Conservation (phyloP, 2,888 invertebrate species). For the Euspilapteryx auroguttella region DNA sequence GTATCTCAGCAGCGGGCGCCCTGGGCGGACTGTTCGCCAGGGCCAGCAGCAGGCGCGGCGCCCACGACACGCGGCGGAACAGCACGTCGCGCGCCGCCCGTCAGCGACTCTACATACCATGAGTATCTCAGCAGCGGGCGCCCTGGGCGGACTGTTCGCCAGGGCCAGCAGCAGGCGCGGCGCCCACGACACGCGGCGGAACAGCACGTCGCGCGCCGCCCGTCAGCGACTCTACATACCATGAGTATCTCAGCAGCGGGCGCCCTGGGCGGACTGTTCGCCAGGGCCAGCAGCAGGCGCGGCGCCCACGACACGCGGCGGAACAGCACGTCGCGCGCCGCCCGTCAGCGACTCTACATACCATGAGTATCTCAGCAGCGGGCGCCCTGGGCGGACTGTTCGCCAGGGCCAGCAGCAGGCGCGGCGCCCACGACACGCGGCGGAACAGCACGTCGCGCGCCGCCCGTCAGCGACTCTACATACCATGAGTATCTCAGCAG, state of each 20-base stretch:
- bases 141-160: slow-evolving; percentile 9
- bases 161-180: slow-evolving; percentile 23
- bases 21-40: slow-evolving; percentile 12
- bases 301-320: slow-evolving; percentile 25
- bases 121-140: slow-evolving; percentile 3
- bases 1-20: slow-evolving; percentile 4
- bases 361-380: slow-evolving; percentile 8
- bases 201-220: slow-evolving; percentile 38
- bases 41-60: slow-evolving; percentile 20
- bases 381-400: slow-evolving; percentile 1
- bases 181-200: slow-evolving; percentile 28
- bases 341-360: too few species aligned
- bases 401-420: slow-evolving; percentile 23
- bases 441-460: slow-evolving; percentile 36
- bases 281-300: slow-evolving; percentile 25
- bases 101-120: too few species aligned
- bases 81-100: too few species aligned
- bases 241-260: slow-evolving; percentile 6
- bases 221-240: too few species aligned
- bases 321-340: slow-evolving; percentile 37
- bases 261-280: slow-evolving; percentile 8
- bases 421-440: slow-evolving; percentile 22
- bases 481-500: slow-evolving; percentile 8
- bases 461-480: slow-evolving; percentile 16
- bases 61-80: slow-evolving; percentile 32